A percentile compares a stretch with the other conserved stretches of the same genome.
These are phyloP conservation scores for Petrocephalus sullivani DNA, from an alignment of 2,797 vertebrate genomes.

Conservation along the genomic window DNA sequence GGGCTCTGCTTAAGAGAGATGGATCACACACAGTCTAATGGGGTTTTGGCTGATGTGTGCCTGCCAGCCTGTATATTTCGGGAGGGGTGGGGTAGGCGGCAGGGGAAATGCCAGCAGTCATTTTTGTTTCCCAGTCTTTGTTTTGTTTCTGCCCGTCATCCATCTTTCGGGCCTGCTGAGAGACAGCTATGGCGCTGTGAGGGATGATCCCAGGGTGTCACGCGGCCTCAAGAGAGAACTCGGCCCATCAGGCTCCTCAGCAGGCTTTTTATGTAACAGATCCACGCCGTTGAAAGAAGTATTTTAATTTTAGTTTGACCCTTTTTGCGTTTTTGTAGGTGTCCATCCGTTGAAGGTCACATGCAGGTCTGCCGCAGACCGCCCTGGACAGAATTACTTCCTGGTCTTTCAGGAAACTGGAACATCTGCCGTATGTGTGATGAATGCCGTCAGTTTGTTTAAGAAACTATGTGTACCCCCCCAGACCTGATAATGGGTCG, in stretches of 20 bases:
- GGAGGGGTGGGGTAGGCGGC: background rate
- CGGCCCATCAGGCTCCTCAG: background rate
- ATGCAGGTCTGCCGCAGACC: background rate
- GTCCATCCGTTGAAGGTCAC: background rate
- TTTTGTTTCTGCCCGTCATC: background rate
- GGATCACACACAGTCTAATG: background rate
- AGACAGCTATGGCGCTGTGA: background rate
- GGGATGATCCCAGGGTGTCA: background rate
- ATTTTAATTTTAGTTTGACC: background rate
- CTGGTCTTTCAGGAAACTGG: background rate
- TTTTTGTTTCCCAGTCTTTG: background rate
- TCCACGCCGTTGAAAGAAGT: background rate
- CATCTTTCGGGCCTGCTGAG: background rate
- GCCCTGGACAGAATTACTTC: background rate
- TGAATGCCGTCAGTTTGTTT: background rate
- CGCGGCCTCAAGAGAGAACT: background rate
- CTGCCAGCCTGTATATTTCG: background rate
- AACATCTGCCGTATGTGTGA: background rate
- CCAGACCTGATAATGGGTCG: background rate
- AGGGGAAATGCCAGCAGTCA: background rate
- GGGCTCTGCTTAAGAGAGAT: no score
- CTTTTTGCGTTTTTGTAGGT: background rate
- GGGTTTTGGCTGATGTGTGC: background rate
- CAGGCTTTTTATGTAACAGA: background rate
- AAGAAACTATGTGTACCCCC: background rate